A percentile compares a stretch with the other conserved stretches of the same genome.
Evolutionary conservation across 2,797 vertebrate genomes (phyloP).

Genomic region (Anniella stebbinsi): DNA sequence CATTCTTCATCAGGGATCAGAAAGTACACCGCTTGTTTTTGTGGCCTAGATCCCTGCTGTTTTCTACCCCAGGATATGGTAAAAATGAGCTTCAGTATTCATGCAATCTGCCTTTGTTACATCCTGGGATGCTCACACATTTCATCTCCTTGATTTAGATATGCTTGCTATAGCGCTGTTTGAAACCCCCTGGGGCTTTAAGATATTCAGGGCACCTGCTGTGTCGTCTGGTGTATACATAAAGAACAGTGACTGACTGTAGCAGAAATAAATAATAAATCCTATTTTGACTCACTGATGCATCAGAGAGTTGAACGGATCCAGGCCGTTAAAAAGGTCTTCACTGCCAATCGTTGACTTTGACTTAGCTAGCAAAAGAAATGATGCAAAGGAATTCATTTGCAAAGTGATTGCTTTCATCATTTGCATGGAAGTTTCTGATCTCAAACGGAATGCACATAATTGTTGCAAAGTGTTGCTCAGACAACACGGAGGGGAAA

Average conservation of each 20-base stretch:
- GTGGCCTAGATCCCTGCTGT: not conserved
- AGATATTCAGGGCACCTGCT: slow-evolving; percentile 38
- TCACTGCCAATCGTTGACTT: not conserved
- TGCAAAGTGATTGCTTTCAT: not conserved
- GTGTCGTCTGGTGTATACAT: slow-evolving; percentile 27
- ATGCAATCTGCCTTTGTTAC: slow-evolving; percentile 3
- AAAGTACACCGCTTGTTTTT: not conserved
- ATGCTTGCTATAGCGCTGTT: slow-evolving; percentile 2
- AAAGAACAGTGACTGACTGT: slow-evolving; percentile 9
- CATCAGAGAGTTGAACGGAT: not conserved
- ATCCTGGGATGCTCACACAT: slow-evolving; percentile 8
- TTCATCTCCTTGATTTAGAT: slow-evolving; percentile 15
- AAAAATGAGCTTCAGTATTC: not conserved
- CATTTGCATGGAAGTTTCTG: not conserved
- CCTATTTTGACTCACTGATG: not conserved
- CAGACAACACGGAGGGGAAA: not conserved
- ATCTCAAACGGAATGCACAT: not conserved
- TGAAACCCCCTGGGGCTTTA: slow-evolving; percentile 17
- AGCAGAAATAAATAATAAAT: slow-evolving; percentile 34
- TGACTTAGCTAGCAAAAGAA: not conserved
- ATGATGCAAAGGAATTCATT: not conserved
- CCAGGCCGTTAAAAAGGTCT: not conserved
- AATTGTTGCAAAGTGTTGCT: not conserved
- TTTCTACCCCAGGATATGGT: not conserved
- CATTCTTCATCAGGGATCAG: not conserved